These are phyloP conservation scores for Elysia chlorotica DNA, from an alignment of 1,140 invertebrate species.

Conservation along the genomic window DNA sequence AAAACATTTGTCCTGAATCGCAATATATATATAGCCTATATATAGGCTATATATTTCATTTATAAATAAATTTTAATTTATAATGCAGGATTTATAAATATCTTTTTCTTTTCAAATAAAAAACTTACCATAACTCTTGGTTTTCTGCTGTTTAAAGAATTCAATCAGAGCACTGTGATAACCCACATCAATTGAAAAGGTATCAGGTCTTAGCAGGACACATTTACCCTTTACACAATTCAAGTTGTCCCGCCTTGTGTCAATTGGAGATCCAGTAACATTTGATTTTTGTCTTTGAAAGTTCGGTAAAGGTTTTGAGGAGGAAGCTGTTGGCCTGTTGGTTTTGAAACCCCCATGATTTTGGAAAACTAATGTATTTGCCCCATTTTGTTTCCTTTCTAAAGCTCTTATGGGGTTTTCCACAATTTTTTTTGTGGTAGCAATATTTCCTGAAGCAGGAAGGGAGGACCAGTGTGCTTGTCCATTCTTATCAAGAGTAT, in stretches of 20 bases:
- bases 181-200: constrained; percentile 4
- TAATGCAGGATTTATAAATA: no score
- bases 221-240: constrained; percentile 17
- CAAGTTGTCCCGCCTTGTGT: no score
- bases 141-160: constrained; percentile 15
- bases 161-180: constrained; percentile 1
- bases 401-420: not conserved
- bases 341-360: not conserved
- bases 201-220: not conserved
- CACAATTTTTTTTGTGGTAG: not conserved
- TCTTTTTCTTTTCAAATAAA: not conserved
- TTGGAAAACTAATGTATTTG: not conserved
- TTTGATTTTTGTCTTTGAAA: no score
- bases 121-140: constrained; percentile 16
- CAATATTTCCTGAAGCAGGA: not conserved
- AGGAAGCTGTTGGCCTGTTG: not conserved
- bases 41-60: no score
- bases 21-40: no score
- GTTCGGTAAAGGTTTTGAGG: no score
- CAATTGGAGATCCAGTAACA: no score
- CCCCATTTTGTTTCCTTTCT: not conserved
- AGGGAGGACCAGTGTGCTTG: not conserved
- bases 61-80: no score
- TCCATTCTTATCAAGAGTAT: not conserved
- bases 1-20: no score